Base-by-base conservation (phyloP, 2,113 vertebrate species). In the Irena cyanogastra region DNA sequence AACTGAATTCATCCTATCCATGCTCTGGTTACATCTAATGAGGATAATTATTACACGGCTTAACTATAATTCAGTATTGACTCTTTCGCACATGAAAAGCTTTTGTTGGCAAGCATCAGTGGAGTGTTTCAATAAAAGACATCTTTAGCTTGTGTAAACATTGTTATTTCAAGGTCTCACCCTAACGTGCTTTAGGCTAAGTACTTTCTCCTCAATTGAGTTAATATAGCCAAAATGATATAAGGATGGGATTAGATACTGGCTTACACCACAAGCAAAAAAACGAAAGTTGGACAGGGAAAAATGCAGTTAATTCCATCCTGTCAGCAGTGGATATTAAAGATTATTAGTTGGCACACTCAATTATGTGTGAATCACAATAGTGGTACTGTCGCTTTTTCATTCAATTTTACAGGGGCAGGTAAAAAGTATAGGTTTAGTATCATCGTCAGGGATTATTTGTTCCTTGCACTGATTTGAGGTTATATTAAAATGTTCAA, bases 241-340 rank as follows among this genome's bases (percentile, higher is more conserved):
- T 98, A 97, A 96, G 98, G 97, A 98, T 90, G 77, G 98, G 98
- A 99, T 99, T 99, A 99, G 96, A 97, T 96, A 97, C 95, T 94
- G 93, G 97, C 97, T 98, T 98, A 98, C 97, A 98, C 98, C 97
- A 97, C 83, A 35, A 86, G 89, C 88, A 96, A 97, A 98, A 98
- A 98, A 98, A 98, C 78, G 96, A 98, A 98, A 97, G 97, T 97
- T 97, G 95, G 92, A 96, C 60, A 45, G 90, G 91, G 86, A 98
- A 98, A 98, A 98, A 99, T 98, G 98, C 96, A 87, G 98, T 97
- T 99, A 99, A 99, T 99, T 99, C 99, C 98, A 96, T 98, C 98
- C 99, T 99, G 99, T 99, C 99, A 99, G 98, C 99, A 91, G 98
- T 99, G 98, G 98, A 99, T 99, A 99, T 99, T 99, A 99, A 98